Conservation (phyloP, 2,113 vertebrate genomes). For the Sinocyclocheilus maitianheensis region DNA sequence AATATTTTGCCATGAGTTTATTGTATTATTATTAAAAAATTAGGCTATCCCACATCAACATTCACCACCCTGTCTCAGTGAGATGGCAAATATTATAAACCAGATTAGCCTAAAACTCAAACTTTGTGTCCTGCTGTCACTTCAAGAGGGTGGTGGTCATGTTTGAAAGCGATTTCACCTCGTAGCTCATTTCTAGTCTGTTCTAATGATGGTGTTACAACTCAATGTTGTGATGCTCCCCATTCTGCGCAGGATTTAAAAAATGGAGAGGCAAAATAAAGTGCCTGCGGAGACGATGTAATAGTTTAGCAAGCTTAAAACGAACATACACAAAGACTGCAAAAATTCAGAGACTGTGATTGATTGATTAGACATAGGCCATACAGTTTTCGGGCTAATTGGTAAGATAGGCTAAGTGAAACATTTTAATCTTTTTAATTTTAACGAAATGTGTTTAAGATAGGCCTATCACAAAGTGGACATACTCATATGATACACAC, state of each 20-base stretch:
- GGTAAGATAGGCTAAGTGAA: background rate
- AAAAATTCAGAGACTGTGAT: background rate
- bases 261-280: background rate
- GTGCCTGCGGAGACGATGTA: background rate
- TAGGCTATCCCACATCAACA: background rate
- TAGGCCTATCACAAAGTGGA: background rate
- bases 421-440: background rate
- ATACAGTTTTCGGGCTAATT: background rate
- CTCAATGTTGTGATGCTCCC: background rate
- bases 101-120: background rate
- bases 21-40: background rate
- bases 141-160: background rate
- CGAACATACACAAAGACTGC: background rate
- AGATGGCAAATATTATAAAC: background rate
- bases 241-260: background rate
- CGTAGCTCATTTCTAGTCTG: background rate
- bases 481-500: background rate
- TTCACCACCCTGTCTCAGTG: background rate
- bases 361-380: background rate
- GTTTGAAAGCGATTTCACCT: background rate
- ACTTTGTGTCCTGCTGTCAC: background rate
- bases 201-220: background rate
- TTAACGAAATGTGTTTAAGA: background rate
- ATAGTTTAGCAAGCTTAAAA: background rate
- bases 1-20: no score